These are phyloP conservation scores for Merodon equestris DNA, from an alignment of 2,888 invertebrate species.

Conservation along the genomic window DNA sequence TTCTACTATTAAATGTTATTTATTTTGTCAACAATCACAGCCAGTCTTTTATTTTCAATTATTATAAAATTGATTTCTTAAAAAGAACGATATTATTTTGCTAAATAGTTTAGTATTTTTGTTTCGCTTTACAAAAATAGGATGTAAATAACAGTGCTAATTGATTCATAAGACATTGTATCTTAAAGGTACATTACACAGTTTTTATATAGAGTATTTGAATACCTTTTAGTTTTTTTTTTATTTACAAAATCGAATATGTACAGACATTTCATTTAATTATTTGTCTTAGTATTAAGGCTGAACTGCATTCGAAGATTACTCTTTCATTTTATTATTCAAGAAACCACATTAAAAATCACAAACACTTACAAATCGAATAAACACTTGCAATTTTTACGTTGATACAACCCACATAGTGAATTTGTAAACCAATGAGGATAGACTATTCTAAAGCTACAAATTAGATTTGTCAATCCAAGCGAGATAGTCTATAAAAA, in stretches of 20 bases:
- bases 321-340: too few species aligned
- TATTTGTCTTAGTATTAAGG: constrained; percentile 7
- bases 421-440: too few species aligned
- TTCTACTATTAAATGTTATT: constrained; percentile 31
- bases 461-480: too few species aligned
- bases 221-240: not conserved
- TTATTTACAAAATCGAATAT: constrained; percentile 6
- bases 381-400: not conserved
- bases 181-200: constrained; percentile 24
- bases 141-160: constrained; percentile 29
- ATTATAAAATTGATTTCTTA: constrained; percentile 8
- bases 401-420: not conserved
- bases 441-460: too few species aligned
- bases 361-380: too few species aligned
- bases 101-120: constrained; percentile 34
- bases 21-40: constrained; percentile 62
- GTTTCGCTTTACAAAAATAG: constrained; percentile 1
- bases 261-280: not conserved
- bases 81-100: constrained; percentile 18
- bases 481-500: too few species aligned
- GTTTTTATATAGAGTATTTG: not conserved
- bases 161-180: constrained; percentile 4
- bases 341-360: too few species aligned
- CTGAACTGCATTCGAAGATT: constrained; percentile 15
- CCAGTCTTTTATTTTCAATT: constrained; percentile 46